Evolutionary conservation across 2,113 vertebrate genomes (phyloP).

Genomic region (Pogonocichla stellata): DNA sequence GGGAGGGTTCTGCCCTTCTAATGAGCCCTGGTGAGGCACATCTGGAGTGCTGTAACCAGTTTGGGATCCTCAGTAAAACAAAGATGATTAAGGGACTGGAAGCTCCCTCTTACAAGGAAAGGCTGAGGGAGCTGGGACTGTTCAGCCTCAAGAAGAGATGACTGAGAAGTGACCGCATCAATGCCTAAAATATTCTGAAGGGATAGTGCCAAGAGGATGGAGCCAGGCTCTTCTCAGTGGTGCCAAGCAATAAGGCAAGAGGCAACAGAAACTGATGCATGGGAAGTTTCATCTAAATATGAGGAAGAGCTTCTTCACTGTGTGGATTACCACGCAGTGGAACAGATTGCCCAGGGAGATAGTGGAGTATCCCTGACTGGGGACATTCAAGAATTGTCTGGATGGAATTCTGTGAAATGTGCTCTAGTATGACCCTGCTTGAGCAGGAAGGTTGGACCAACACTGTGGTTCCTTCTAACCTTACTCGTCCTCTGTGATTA

Average conservation of each 20-base stretch:
- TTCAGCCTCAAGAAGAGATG: rapidly evolving
- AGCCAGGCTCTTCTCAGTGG: not conserved
- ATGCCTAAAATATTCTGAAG: not conserved
- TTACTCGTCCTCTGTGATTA: not conserved
- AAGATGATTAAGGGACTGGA: not conserved
- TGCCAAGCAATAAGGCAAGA: not conserved
- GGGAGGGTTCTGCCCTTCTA: not conserved
- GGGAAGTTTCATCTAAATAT: not conserved
- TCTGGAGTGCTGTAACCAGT: not conserved
- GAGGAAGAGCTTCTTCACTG: not conserved
- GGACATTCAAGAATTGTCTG: not conserved
- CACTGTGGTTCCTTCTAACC: not conserved
- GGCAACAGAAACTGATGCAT: not conserved
- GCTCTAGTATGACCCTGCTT: not conserved
- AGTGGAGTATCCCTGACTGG: not conserved
- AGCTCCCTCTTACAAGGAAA: not conserved
- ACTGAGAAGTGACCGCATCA: not conserved
- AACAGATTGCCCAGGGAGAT: not conserved
- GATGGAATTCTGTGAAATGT: not conserved
- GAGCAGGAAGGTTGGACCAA: not conserved
- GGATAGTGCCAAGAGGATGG: not conserved
- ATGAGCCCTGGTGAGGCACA: not conserved
- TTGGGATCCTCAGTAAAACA: not conserved
- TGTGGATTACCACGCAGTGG: rapidly evolving
- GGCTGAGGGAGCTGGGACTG: not conserved